A percentile compares a stretch with the other conserved stretches of the same genome.
Evolutionary conservation across 2,888 invertebrate species (phyloP).

Genomic region (Argyresthia albistria): DNA sequence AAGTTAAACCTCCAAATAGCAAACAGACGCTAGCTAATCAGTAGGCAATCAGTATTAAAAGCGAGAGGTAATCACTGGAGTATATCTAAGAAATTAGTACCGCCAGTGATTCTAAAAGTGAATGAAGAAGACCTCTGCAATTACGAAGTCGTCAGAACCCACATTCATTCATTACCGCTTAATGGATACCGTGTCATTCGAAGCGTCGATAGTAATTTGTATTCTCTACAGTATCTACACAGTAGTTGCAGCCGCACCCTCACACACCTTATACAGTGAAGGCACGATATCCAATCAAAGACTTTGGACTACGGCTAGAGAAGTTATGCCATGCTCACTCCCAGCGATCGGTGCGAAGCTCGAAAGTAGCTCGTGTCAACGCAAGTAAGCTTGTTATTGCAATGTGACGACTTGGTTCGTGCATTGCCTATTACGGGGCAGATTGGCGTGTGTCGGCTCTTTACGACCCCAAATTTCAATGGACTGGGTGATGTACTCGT

Average conservation of each 20-base stretch:
- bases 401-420: constrained; percentile 34
- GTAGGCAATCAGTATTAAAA: too few relatives aligned
- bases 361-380: constrained; percentile 23
- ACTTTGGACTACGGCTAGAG: constrained; percentile 11
- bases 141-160: not conserved
- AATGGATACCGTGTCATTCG: not conserved
- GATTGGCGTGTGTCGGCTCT: constrained; percentile 29
- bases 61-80: not conserved
- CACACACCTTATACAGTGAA: not conserved
- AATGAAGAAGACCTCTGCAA: not conserved
- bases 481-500: constrained; percentile 33
- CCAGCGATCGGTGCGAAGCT: constrained; percentile 26
- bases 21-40: too few relatives aligned
- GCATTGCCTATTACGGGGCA: constrained; percentile 47
- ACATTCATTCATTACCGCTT: not conserved
- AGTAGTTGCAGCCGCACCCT: not conserved
- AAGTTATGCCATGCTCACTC: constrained; percentile 14
- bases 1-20: not conserved
- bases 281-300: constrained; percentile 4
- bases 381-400: constrained; percentile 40
- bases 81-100: not conserved
- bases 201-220: not conserved
- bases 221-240: not conserved
- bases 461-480: constrained; percentile 35
- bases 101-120: not conserved